Base-by-base conservation (phyloP, 2,888 invertebrate species). In the Melikaiella ostensackeni region DNA sequence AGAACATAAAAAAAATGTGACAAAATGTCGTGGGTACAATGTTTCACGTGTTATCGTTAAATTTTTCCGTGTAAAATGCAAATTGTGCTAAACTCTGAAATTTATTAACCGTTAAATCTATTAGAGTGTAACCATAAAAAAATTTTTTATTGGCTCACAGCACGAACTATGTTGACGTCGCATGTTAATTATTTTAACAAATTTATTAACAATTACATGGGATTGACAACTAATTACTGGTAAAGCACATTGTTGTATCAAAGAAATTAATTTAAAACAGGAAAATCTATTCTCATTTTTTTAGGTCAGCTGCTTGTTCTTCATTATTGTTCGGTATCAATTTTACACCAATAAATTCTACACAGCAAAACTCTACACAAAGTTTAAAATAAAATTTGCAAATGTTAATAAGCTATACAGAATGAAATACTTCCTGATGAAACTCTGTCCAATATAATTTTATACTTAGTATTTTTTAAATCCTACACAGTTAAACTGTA, bases 111-210 rank as follows among this genome's bases (percentile, higher is more conserved):
- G 35, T 63, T 21, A 19, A 63, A 66, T 66, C 19, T 16, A 5
- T 66, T 19, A 13, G 24, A 42, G 16, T 24, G 27, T 42, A 24
- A 46, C 42, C 9, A 64, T 64, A 35, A 38, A 42, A n/a, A 2
- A 13, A 38, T 66, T 66, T 24, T 66, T 66, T 63, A 63, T 19
- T 63, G 35, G 11, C 63, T 63, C 21, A 63, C 21, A 63, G 63
- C 63, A 63, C 63, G 63, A 33, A 63, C 4, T 35, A 35, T 35
- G n/a, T 63, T 63, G n/a, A 63, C n/a, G 35, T 63, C 33, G 63
- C 33, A 63, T 63, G 63, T 35, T 33, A 6, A 33, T n/a, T 63
- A 35, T n/a, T 33, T 63, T n/a, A 63, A 63, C 35, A n/a, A 16
- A 16, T 2, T 11, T 33, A 21, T 21, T 63, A 63, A 21, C 63